Percentiles rank a stretch among this genome's conserved stretches.
Evolutionary conservation across 92 coral and sea anemone species (phyloP).

Genomic region (Palythoa grandis): DNA sequence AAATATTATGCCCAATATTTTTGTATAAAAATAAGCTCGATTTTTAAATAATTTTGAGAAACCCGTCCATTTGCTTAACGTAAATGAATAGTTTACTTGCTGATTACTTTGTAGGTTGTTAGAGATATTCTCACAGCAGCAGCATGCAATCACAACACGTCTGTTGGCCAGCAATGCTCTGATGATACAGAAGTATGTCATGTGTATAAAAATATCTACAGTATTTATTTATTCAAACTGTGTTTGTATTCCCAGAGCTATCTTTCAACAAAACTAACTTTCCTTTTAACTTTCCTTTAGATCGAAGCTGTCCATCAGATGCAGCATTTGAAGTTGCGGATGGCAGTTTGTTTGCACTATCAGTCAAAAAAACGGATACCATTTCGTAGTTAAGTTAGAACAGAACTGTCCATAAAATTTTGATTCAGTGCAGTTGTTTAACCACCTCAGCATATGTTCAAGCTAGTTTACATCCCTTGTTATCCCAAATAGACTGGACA

Average conservation of each 20-base stretch:
- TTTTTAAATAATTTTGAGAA: conserved; percentile 1
- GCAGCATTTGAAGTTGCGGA: neutral
- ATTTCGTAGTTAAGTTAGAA: neutral
- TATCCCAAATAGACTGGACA: conserved; percentile 5
- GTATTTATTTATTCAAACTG: neutral
- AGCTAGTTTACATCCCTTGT: neutral
- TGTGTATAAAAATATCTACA: neutral
- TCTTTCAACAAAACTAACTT: neutral
- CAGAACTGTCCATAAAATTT: neutral
- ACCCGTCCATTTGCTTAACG: neutral
- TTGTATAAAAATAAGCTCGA: neutral
- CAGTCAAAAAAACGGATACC: conserved; percentile 2
- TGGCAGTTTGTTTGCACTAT: conserved; percentile 13
- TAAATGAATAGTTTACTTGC: conserved; percentile 2
- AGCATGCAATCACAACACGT: neutral
- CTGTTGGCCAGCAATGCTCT: conserved; percentile 5
- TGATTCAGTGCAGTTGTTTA: neutral
- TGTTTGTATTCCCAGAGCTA: neutral
- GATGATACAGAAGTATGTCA: conserved; percentile 10
- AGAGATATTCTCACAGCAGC: conserved; percentile 1
- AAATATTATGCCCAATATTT: neutral
- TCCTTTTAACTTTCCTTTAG: conserved; percentile 14
- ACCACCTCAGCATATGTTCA: neutral
- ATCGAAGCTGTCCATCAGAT: conserved; percentile 18
- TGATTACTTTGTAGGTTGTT: conserved; percentile 9